Evolutionary conservation across 92 coral and sea anemone species (phyloP).

Genomic region (Epizoanthus illoricatus): DNA sequence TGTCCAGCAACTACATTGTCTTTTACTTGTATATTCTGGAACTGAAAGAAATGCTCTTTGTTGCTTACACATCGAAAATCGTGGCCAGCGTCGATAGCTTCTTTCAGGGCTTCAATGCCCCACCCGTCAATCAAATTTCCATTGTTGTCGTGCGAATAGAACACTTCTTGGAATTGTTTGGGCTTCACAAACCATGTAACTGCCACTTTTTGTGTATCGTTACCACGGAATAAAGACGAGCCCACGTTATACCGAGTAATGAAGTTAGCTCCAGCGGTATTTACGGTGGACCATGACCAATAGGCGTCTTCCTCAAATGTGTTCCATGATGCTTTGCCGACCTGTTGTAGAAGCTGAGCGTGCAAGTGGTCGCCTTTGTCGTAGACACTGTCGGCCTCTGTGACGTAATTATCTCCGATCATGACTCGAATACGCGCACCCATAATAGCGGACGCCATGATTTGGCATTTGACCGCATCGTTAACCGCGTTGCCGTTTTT

Average conservation of each 20-base stretch:
- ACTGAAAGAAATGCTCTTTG: constrained; percentile 12
- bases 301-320: constrained; percentile 71
- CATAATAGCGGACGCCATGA: constrained; percentile 72
- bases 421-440: constrained; percentile 77
- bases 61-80: constrained; percentile 29
- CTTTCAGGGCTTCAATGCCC: constrained; percentile 20
- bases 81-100: constrained; percentile 25
- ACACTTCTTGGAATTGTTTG: constrained; percentile 17
- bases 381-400: constrained; percentile 70
- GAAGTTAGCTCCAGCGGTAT: constrained; percentile 38
- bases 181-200: constrained; percentile 45
- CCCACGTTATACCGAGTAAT: constrained; percentile 43
- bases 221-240: constrained; percentile 33
- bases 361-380: constrained; percentile 60
- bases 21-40: constrained; percentile 29
- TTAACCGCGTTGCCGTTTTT: constrained; percentile 47
- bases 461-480: constrained; percentile 51
- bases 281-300: constrained; percentile 50
- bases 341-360: constrained; percentile 75
- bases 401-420: constrained; percentile 36
- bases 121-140: constrained; percentile 34
- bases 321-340: constrained; percentile 80
- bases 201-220: constrained; percentile 21
- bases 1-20: constrained; percentile 40
- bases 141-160: constrained; percentile 32